Base-by-base conservation (phyloP, 2,113 vertebrate species). In the Rhinogobius similis region DNA sequence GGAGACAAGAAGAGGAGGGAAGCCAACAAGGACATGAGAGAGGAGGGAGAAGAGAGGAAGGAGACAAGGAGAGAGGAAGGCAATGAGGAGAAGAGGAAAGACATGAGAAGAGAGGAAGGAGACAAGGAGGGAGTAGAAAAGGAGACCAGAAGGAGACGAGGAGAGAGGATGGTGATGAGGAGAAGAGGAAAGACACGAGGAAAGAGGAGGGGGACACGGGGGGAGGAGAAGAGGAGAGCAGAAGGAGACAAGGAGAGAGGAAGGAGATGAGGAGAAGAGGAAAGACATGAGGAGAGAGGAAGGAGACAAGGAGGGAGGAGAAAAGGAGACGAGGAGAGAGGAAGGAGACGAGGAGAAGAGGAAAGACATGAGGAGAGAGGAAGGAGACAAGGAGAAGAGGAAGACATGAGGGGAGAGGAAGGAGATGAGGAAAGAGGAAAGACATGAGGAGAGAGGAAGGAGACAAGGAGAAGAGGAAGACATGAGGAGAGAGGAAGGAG, bases 21-120 rank as follows among this genome's bases (percentile, higher is more conserved):
- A 6, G 16, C 20, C 16, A 18, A 46, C 12, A 43, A n/a, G 53
- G 68, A 88, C 82, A 70, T 3, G 8, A 64, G 74, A 52, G 79
- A 65, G 38, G 41, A 81, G 71, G 29, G 29, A 3, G 3, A 29
- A 1, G 52, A 43, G 43, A 48, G 46, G n/a, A 10, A 39, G 24
- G 10, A 11, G n/a, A 8, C 23, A 10, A 23, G 14, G 43, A 16
- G 44, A 46, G 5, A 36, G 9, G 12, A n/a, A n/a, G n/a, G n/a
- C n/a, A n/a, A n/a, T 1, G 18, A 46, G 44, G 44, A 18, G 16
- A 46, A 3, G 20, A 46, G 44, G 43, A 44, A n/a, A n/a, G n/a
- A n/a, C n/a, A n/a, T n/a, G n/a, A n/a, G 43, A 4, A 16, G 14
- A 44, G 43, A 6, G 39, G 14, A 20, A 46, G 16, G 44, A 20